Percentiles rank a stretch among this genome's conserved stretches.
Evolutionary conservation across 2,888 invertebrate genomes (phyloP).

Genomic region (Phyto melanocephala): DNA sequence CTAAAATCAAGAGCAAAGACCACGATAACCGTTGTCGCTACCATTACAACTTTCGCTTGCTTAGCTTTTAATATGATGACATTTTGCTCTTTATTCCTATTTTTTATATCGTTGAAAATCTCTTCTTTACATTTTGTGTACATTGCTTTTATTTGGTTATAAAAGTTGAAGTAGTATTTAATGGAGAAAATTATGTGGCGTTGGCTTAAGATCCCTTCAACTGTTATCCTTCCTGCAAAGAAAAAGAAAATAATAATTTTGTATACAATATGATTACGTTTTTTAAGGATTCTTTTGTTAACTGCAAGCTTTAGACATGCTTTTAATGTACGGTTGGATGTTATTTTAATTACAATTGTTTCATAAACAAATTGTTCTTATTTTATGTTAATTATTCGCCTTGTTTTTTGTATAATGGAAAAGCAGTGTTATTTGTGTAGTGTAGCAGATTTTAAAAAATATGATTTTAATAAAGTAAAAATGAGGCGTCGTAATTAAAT

Average conservation of each 20-base stretch:
- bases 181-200: slow-evolving; percentile 12
- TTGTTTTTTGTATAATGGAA: not conserved
- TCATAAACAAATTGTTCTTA: slow-evolving; percentile 14
- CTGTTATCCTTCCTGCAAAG: not conserved
- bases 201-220: not conserved
- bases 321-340: not conserved
- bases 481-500: not conserved
- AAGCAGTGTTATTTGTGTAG: not conserved
- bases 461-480: slow-evolving; percentile 23
- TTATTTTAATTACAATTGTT: slow-evolving; percentile 37
- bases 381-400: slow-evolving; percentile 18
- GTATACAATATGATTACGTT: not conserved
- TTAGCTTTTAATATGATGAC: not conserved
- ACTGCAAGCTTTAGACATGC: not conserved
- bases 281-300: not conserved
- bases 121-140: not conserved
- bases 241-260: not conserved
- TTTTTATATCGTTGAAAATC: not conserved
- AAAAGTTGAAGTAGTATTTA: slow-evolving; percentile 8
- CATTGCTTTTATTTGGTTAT: not conserved
- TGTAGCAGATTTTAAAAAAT: not conserved
- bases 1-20: not conserved
- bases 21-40: not conserved
- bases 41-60: not conserved
- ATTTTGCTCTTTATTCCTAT: not conserved